A percentile compares a stretch with the other conserved stretches of the same genome.
Conservation (phyloP, 2,113 vertebrate species). For the Motacilla alba region DNA sequence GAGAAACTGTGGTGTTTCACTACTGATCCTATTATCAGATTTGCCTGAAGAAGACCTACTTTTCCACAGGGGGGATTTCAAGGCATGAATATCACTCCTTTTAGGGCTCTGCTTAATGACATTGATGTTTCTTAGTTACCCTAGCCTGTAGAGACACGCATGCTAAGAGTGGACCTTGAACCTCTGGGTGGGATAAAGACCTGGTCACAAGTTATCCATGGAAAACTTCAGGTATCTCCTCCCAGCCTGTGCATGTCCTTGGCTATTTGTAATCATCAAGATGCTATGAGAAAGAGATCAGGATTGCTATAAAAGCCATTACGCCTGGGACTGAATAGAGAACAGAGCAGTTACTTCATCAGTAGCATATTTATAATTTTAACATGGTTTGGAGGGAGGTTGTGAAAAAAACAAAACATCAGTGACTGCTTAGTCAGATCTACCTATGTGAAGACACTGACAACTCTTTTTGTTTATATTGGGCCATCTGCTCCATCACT, state of each 20-base stretch:
- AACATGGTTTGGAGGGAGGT: not conserved
- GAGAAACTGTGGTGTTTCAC: not conserved
- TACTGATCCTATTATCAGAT: not conserved
- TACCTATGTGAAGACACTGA: not conserved
- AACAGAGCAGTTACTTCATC: not conserved
- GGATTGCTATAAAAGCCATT: not conserved
- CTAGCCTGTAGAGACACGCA: not conserved
- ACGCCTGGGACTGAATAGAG: not conserved
- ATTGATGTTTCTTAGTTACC: not conserved
- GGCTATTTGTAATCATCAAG: not conserved
- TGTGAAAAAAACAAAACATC: not conserved
- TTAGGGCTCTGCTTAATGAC: not conserved
- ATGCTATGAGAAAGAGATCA: not conserved
- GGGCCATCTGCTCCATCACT: not conserved
- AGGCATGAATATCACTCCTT: not conserved
- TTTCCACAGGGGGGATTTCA: not conserved
- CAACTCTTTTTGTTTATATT: not conserved
- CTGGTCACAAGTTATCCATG: fast-evolving
- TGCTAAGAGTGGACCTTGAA: not conserved
- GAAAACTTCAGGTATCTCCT: not conserved
- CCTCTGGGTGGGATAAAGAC: not conserved
- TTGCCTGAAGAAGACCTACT: not conserved
- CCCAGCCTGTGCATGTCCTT: not conserved
- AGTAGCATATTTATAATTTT: not conserved
- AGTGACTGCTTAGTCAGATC: not conserved